Evolutionary conservation across 2,113 vertebrate genomes (phyloP).

Genomic region (Manacus vitellinus): DNA sequence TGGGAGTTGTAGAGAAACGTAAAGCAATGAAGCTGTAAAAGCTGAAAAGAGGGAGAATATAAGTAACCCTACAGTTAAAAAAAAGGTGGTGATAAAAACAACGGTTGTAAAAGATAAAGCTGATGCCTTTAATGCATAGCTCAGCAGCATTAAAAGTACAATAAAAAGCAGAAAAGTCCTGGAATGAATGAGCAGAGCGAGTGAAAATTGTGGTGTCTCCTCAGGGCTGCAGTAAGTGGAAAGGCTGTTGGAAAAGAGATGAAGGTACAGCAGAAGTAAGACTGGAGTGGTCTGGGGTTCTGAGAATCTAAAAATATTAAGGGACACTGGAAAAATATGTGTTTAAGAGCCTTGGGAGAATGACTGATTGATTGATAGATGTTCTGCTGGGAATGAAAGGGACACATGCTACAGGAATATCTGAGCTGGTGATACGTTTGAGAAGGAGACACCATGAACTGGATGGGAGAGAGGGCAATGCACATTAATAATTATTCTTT

Average conservation of each 20-base stretch:
- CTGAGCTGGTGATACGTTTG: not conserved
- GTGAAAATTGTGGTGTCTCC: not conserved
- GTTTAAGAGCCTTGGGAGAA: not conserved
- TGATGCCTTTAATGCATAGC: not conserved
- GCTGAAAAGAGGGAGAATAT: not conserved
- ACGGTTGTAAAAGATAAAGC: not conserved
- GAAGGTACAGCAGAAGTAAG: not conserved
- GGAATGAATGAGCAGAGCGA: not conserved
- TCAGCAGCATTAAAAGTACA: not conserved
- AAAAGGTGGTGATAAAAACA: not conserved
- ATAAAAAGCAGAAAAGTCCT: slow-evolving; percentile 4
- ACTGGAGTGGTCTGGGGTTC: not conserved
- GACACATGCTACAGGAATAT: not conserved
- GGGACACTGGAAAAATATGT: not conserved
- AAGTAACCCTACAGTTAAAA: not conserved
- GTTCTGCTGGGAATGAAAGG: not conserved
- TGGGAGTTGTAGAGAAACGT: not conserved
- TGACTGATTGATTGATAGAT: accelerated
- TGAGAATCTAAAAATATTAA: not conserved
- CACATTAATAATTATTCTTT: not conserved
- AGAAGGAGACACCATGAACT: not conserved
- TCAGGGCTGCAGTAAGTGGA: not conserved
- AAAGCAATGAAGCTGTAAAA: slow-evolving; percentile 4
- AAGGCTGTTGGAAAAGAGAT: not conserved
- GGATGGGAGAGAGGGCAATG: not conserved